Conservation (phyloP, 1,140 invertebrate species). For the Antheraea pernyi region DNA sequence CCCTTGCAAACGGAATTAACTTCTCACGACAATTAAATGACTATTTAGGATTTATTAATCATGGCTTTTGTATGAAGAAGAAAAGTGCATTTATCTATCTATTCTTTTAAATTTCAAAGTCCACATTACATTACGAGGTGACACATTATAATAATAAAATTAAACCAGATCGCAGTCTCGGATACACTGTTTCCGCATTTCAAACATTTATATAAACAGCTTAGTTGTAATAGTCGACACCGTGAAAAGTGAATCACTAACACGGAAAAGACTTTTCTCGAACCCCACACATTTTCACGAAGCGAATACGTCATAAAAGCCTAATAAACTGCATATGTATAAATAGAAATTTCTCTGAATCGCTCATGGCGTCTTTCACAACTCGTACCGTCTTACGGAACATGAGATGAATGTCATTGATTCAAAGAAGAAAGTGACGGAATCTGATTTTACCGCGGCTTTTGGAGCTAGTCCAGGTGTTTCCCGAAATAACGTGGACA, state of each 20-base stretch:
- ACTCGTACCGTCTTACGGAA: conserved; percentile 13
- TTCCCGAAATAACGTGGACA: conserved; percentile 66
- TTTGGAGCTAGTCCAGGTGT: conserved; percentile 71
- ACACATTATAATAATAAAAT: not conserved
- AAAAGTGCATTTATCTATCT: too few species aligned
- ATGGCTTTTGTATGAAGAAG: too few species aligned
- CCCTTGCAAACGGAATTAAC: too few species aligned
- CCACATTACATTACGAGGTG: not conserved
- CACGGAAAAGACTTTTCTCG: conserved; percentile 16
- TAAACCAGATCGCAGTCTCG: not conserved
- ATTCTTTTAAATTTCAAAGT: too few species aligned
- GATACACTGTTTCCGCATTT: not conserved
- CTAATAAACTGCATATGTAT: conserved; percentile 17
- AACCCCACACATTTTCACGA: conserved; percentile 15
- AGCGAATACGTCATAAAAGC: conserved; percentile 17
- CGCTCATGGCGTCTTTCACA: conserved; percentile 23
- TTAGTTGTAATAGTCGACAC: not conserved
- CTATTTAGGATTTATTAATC: too few species aligned
- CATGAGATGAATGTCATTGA: conserved; percentile 46
- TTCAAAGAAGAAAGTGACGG: conserved; percentile 67
- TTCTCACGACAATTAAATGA: too few species aligned
- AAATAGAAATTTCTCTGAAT: conserved; percentile 45
- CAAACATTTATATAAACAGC: not conserved
- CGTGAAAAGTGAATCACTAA: conserved; percentile 3
- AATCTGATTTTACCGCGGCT: conserved; percentile 48